Evolutionary conservation across 2,113 vertebrate genomes (phyloP).

Genomic region (Calidris pygmaea): DNA sequence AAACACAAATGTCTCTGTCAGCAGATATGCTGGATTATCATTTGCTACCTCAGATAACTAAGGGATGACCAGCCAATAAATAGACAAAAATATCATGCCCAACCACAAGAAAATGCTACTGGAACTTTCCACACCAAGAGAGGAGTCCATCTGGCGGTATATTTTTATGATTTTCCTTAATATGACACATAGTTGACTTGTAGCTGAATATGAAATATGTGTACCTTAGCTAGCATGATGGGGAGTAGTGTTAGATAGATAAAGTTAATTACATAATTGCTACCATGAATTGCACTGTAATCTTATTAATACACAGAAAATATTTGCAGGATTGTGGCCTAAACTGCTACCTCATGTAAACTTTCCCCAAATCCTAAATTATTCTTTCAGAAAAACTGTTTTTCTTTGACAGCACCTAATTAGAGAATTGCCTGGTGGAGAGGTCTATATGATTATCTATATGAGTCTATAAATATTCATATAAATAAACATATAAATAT

Average conservation of each 20-base stretch:
- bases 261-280: background rate
- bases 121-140: background rate
- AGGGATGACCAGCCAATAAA: background rate
- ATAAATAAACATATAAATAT: conserved; percentile 6
- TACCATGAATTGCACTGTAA: background rate
- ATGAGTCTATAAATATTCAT: background rate
- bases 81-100: background rate
- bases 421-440: background rate
- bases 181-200: background rate
- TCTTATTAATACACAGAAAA: background rate
- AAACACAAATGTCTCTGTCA: background rate
- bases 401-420: background rate
- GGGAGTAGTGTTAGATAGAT: background rate
- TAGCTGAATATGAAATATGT: background rate
- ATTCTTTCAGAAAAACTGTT: background rate
- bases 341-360: background rate
- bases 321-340: background rate
- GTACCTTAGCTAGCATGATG: background rate
- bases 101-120: background rate
- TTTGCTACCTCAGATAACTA: background rate
- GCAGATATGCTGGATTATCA: background rate
- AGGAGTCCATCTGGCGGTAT: background rate
- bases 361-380: background rate
- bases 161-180: background rate
- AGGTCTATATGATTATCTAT: background rate